Evolutionary conservation across 1,140 invertebrate genomes (phyloP).

Genomic region (Leptopilina clavipes): DNA sequence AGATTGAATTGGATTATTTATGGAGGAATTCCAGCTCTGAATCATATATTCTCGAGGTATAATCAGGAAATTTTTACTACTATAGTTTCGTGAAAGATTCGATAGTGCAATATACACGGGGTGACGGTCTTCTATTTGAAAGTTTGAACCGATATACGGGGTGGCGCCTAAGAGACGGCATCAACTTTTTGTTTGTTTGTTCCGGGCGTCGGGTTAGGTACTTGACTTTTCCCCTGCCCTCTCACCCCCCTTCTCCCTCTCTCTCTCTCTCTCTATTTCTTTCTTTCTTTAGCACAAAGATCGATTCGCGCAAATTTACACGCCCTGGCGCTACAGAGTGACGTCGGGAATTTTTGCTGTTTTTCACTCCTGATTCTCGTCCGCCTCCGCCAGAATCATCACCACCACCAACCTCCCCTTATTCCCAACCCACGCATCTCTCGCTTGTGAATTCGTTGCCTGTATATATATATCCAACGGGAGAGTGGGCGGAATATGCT

Average conservation of each 20-base stretch:
- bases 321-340: slow-evolving; percentile 60
- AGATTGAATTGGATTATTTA: not conserved
- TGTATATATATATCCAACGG: not conserved
- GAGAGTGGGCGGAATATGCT: slow-evolving; percentile 39
- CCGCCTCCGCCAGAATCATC: slow-evolving; percentile 34
- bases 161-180: slow-evolving; percentile 68
- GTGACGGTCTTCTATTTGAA: slow-evolving; percentile 56
- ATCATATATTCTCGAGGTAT: not conserved
- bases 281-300: slow-evolving; percentile 47
- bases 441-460: slow-evolving; percentile 33
- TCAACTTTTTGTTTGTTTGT: slow-evolving; percentile 67
- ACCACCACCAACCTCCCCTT: not conserved
- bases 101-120: not conserved
- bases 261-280: not conserved
- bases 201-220: slow-evolving; percentile 64
- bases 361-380: slow-evolving; percentile 49
- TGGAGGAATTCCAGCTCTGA: not conserved
- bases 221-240: slow-evolving; percentile 56
- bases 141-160: slow-evolving; percentile 57
- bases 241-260: slow-evolving; percentile 39
- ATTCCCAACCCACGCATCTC: slow-evolving; percentile 21
- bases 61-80: slow-evolving; percentile 14
- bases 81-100: slow-evolving; percentile 14
- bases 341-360: slow-evolving; percentile 62
- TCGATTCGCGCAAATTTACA: slow-evolving; percentile 66